A percentile compares a stretch with the other conserved stretches of the same genome.
Conservation (phyloP, 2,888 invertebrate genomes). For the Brenthis ino region DNA sequence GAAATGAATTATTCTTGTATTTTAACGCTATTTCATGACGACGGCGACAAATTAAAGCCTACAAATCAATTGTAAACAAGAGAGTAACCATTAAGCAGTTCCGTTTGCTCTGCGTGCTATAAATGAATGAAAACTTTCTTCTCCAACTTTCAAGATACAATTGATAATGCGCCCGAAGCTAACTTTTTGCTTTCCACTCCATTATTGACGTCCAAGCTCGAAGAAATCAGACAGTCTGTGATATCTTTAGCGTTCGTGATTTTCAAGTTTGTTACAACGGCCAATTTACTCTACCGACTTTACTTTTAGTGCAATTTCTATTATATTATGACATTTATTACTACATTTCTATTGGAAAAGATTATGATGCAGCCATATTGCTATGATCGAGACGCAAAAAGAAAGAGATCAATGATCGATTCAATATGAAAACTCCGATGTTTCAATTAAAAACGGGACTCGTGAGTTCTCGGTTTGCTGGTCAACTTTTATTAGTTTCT, state of each 20-base stretch:
- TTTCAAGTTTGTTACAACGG: slow-evolving; percentile 40
- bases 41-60: slow-evolving; percentile 17
- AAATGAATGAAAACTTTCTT: slow-evolving; percentile 70
- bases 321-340: background rate
- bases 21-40: background rate
- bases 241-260: slow-evolving; percentile 53
- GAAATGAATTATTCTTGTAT: background rate
- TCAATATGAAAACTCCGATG: slow-evolving; percentile 50
- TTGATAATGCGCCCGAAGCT: slow-evolving; percentile 71
- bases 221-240: slow-evolving; percentile 51
- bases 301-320: slow-evolving; percentile 9
- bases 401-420: slow-evolving; percentile 42
- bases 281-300: slow-evolving; percentile 20
- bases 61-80: slow-evolving; percentile 58
- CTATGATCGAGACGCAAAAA: slow-evolving; percentile 24
- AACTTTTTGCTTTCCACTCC: slow-evolving; percentile 69
- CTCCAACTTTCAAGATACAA: slow-evolving; percentile 68
- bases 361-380: slow-evolving; percentile 7
- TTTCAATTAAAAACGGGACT: slow-evolving; percentile 69
- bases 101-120: slow-evolving; percentile 66
- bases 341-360: slow-evolving; percentile 15
- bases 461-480: slow-evolving; percentile 62
- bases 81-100: slow-evolving; percentile 73
- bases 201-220: slow-evolving; percentile 65
- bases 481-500: slow-evolving; percentile 75